Percentiles rank a stretch among this genome's conserved stretches.
Evolutionary conservation across 2,113 vertebrate genomes (phyloP).

Genomic region (Phylloscopus whistleri): DNA sequence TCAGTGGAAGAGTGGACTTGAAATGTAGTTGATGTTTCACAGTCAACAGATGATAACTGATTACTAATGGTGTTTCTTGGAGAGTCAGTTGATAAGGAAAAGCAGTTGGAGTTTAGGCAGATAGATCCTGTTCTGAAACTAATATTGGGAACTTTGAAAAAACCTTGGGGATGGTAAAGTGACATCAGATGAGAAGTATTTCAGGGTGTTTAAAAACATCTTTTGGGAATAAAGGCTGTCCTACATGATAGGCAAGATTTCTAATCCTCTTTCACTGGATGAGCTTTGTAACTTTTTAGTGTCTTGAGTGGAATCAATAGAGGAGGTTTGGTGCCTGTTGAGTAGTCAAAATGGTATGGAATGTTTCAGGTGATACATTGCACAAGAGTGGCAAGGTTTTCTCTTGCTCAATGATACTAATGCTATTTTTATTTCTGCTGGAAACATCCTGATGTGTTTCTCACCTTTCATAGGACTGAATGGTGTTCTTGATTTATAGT

Average conservation of each 20-base stretch:
- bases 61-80: background rate
- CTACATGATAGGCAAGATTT: background rate
- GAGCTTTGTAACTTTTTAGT: background rate
- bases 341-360: background rate
- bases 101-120: background rate
- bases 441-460: background rate
- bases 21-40: background rate
- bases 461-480: background rate
- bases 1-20: background rate
- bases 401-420: background rate
- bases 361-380: background rate
- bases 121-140: background rate
- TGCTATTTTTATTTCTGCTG: background rate
- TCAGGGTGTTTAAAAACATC: background rate
- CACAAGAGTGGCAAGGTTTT: background rate
- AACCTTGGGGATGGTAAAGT: background rate
- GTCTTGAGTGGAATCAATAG: background rate
- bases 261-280: background rate
- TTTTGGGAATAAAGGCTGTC: background rate
- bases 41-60: background rate
- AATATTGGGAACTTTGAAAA: background rate
- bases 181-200: background rate
- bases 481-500: background rate
- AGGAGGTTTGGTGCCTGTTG: background rate
- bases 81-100: background rate